A percentile compares a stretch with the other conserved stretches of the same genome.
Evolutionary conservation across 2,113 vertebrate genomes (phyloP).

Genomic region (Coregonus clupeaformis): DNA sequence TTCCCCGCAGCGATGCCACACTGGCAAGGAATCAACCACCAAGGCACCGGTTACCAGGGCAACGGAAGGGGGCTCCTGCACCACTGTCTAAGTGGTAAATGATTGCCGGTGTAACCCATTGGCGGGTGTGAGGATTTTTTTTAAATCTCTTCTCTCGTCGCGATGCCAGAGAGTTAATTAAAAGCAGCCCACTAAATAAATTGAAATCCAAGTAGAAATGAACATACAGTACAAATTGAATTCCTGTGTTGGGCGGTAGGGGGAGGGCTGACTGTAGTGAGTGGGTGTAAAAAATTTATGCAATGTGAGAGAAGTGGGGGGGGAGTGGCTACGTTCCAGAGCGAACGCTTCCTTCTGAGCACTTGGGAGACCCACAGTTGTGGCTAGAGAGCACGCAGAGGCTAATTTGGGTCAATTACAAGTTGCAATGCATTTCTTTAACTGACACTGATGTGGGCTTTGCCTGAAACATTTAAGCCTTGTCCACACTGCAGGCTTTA

Average conservation of each 20-base stretch:
- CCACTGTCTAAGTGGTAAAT: constrained; percentile 91
- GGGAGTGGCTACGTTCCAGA: no score
- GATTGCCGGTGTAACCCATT: constrained; percentile 86
- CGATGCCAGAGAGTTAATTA: constrained; percentile 94
- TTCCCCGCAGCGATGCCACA: constrained; percentile 90
- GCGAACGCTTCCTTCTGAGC: background rate
- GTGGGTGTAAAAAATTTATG: no score
- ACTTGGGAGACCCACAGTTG: background rate
- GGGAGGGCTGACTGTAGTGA: no score
- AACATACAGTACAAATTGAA: constrained; percentile 93
- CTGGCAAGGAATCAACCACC: constrained; percentile 97
- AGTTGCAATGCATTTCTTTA: background rate
- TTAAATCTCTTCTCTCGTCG: constrained; percentile 82
- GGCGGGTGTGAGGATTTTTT: constrained; percentile 82
- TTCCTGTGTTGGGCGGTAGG: constrained; percentile 63
- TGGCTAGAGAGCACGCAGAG: background rate
- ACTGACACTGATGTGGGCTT: background rate
- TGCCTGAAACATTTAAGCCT: background rate
- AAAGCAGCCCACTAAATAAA: constrained; percentile 93
- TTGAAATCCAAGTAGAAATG: constrained; percentile 90
- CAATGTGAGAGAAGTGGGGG: no score
- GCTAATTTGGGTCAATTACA: constrained; percentile 4
- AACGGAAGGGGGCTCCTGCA: constrained; percentile 85
- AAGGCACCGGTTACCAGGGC: constrained; percentile 84
- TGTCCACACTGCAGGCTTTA: no score